These are phyloP conservation scores for Pelobates cultripes DNA, from an alignment of 2,797 vertebrate genomes.

Conservation along the genomic window DNA sequence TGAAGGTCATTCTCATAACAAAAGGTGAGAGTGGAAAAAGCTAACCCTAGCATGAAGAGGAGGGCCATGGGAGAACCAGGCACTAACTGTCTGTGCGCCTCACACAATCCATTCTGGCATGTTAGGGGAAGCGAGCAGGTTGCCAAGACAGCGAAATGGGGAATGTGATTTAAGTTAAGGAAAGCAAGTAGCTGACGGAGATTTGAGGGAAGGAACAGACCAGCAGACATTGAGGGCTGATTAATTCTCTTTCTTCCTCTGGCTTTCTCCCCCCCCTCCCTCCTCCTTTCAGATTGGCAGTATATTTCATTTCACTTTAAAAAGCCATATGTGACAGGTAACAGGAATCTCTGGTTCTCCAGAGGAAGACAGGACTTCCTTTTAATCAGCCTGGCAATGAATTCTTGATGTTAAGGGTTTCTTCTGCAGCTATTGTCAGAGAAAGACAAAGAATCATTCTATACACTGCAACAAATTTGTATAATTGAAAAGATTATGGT, in stretches of 20 bases:
- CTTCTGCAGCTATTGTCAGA: background rate
- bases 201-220: slow-evolving; percentile 44
- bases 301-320: slow-evolving; percentile 11
- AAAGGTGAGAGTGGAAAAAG: slow-evolving; percentile 47
- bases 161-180: slow-evolving; percentile 50
- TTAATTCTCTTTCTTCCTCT: slow-evolving; percentile 31
- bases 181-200: slow-evolving; percentile 44
- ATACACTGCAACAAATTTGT: background rate
- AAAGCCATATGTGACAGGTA: slow-evolving; percentile 40
- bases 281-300: slow-evolving; percentile 14
- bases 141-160: slow-evolving; percentile 44
- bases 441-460: background rate
- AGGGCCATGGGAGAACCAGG: slow-evolving; percentile 32
- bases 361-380: slow-evolving; percentile 41
- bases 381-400: slow-evolving; percentile 44
- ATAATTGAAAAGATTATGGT: no score
- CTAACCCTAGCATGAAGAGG: slow-evolving; percentile 46
- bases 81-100: slow-evolving; percentile 34
- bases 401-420: slow-evolving; percentile 18
- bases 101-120: slow-evolving; percentile 43
- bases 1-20: slow-evolving; percentile 48
- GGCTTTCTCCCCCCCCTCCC: slow-evolving; percentile 10
- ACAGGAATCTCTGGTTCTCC: slow-evolving; percentile 45
- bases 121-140: slow-evolving; percentile 24
- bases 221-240: slow-evolving; percentile 25